Percentiles rank a stretch among this genome's conserved stretches.
These are phyloP conservation scores for Stegodyphus mimosarum DNA, from an alignment of 1,140 invertebrate species.

Conservation along the genomic window DNA sequence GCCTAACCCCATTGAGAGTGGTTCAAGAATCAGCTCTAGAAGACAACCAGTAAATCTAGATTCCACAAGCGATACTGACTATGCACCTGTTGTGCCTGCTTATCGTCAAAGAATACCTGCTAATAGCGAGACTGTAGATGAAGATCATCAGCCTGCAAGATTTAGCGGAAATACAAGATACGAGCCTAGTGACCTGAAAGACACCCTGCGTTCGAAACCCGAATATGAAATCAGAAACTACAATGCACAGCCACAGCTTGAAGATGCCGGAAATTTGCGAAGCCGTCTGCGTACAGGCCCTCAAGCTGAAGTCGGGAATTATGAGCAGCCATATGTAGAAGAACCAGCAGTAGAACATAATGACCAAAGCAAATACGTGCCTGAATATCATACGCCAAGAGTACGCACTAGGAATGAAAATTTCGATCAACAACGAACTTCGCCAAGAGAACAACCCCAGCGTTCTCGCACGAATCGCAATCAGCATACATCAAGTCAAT, in stretches of 20 bases:
- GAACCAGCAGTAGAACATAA: not conserved
- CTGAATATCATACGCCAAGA: slow-evolving; percentile 15
- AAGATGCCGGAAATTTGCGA: not conserved
- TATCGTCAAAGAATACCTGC: not conserved
- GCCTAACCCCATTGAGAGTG: not conserved
- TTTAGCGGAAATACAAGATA: no score
- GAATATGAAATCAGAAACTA: not conserved
- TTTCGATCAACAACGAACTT: not conserved
- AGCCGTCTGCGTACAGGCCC: no score
- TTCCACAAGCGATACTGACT: not conserved
- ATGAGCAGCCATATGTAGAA: not conserved
- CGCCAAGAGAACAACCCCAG: not conserved
- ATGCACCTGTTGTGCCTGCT: no score
- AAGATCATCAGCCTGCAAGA: not conserved
- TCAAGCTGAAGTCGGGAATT: not conserved
- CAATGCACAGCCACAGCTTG: not conserved
- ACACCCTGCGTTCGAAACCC: not conserved
- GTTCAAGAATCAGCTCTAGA: slow-evolving; percentile 20
- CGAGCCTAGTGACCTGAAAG: not conserved
- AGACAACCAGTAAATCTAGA: slow-evolving; percentile 23
- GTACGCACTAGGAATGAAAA: not conserved
- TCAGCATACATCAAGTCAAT: not conserved
- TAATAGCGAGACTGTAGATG: no score
- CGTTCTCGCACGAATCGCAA: not conserved
- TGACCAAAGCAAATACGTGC: not conserved